These are phyloP conservation scores for Falco punctatus DNA, from an alignment of 2,113 vertebrate species.

Conservation along the genomic window DNA sequence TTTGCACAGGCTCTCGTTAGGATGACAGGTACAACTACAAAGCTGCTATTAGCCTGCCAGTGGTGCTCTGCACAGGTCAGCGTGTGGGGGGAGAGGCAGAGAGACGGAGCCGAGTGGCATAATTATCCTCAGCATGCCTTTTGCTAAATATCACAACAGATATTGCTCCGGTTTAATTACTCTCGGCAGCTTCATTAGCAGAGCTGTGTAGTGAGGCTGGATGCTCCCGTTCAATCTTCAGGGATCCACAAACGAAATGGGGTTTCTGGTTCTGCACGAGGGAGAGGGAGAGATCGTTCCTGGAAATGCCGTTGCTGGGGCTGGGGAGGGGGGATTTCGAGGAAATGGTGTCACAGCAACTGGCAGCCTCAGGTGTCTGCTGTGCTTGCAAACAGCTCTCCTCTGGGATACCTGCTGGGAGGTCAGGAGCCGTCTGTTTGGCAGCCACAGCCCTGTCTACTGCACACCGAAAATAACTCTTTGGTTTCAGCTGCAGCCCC, in stretches of 20 bases:
- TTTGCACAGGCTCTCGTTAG: background rate
- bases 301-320: background rate
- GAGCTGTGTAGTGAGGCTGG: background rate
- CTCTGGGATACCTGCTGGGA: constrained; percentile 12
- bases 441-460: background rate
- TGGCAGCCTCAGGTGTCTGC: background rate
- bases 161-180: constrained; percentile 2
- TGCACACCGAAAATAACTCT: background rate
- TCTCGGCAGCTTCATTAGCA: background rate
- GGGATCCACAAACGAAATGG: constrained; percentile 15
- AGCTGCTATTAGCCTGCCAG: background rate
- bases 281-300: background rate
- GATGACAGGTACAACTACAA: background rate
- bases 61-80: background rate
- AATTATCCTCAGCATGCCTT: background rate
- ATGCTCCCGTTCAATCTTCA: background rate
- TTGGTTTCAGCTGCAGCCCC: background rate
- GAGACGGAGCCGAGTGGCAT: background rate
- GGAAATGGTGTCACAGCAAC: background rate
- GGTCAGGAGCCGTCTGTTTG: background rate
- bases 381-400: background rate
- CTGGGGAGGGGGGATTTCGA: background rate
- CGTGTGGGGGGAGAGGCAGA: background rate
- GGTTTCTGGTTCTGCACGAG: background rate
- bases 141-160: background rate